Percentiles rank a stretch among this genome's conserved stretches.
Evolutionary conservation across 2,888 invertebrate genomes (phyloP).

Genomic region (Meganola albula): DNA sequence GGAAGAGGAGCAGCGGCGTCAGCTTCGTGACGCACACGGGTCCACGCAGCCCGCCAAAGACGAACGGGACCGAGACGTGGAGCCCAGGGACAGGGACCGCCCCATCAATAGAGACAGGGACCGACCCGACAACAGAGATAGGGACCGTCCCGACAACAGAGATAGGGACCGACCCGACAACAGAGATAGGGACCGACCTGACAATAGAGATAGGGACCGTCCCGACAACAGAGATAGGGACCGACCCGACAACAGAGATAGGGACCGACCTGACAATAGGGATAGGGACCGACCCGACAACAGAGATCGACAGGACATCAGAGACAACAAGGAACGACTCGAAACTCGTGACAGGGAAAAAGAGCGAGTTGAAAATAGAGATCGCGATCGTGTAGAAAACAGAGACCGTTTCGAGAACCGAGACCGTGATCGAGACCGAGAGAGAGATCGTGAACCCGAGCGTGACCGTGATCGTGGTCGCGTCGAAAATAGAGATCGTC

Average conservation of each 20-base stretch:
- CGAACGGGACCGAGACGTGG: constrained; percentile 34
- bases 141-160: constrained; percentile 57
- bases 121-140: constrained; percentile 34
- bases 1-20: constrained; percentile 91
- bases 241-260: constrained; percentile 43
- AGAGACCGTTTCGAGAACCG: constrained; percentile 36
- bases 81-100: constrained; percentile 34
- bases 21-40: constrained; percentile 56
- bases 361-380: constrained; percentile 30
- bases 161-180: constrained; percentile 25
- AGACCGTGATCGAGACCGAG: constrained; percentile 52
- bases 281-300: constrained; percentile 35
- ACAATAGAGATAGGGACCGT: constrained; percentile 54
- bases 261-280: constrained; percentile 36
- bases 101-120: constrained; percentile 59
- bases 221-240: constrained; percentile 33
- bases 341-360: constrained; percentile 35
- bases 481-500: constrained; percentile 29
- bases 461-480: constrained; percentile 36
- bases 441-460: constrained; percentile 23
- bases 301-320: no score
- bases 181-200: constrained; percentile 33
- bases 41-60: constrained; percentile 42
- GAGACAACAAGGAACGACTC: no score
- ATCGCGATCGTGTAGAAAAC: constrained; percentile 31